A percentile compares a stretch with the other conserved stretches of the same genome.
phyloP scores from a whole-genome alignment of 2,113 vertebrate genomes.

The Butorides virescens region DNA sequence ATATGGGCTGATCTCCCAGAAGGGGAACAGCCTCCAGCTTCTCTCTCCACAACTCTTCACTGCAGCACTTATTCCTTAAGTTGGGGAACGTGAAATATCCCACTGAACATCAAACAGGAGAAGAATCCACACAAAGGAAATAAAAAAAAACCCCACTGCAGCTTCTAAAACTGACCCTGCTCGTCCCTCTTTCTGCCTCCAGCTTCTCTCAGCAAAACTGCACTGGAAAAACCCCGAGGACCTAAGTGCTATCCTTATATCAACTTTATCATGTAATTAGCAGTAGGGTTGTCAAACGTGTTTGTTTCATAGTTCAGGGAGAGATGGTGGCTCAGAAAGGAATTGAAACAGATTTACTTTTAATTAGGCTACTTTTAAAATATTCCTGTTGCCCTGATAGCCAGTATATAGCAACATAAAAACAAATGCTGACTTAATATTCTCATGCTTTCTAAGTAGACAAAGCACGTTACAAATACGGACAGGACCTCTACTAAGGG shows the following conservation, averaged over 20 bases:
- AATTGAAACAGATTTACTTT: conserved; percentile 8
- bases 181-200: neutral
- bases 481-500: neutral
- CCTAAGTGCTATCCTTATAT: neutral
- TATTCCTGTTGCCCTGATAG: neutral
- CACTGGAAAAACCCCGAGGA: neutral
- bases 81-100: neutral
- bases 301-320: conserved; percentile 12
- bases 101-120: neutral
- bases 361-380: neutral
- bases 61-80: neutral
- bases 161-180: neutral
- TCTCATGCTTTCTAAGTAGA: neutral
- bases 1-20: conserved; percentile 37
- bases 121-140: neutral
- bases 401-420: neutral
- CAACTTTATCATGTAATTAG: neutral
- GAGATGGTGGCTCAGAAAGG: neutral
- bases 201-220: neutral
- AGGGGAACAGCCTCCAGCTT: conserved; percentile 19
- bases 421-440: neutral
- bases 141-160: neutral
- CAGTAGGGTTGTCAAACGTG: neutral
- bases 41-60: neutral
- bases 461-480: neutral